phyloP scores from a whole-genome alignment of 2,888 invertebrate genomes.

The Orthosia gracilis region DNA sequence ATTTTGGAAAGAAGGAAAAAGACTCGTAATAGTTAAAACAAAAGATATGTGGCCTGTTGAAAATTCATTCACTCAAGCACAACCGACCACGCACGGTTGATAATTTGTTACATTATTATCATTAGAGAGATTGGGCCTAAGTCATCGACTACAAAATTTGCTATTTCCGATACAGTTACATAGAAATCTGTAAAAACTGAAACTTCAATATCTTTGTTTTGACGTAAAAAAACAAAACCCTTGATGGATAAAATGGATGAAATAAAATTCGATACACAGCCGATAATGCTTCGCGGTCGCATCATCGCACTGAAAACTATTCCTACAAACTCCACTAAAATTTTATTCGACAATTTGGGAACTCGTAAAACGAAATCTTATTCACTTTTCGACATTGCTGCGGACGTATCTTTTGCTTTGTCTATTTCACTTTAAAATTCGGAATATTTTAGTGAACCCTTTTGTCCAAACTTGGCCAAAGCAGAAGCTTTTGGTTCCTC shows the following conservation, averaged over 20 bases:
- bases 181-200: neutral
- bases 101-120: too few relatives aligned
- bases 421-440: constrained; percentile 5
- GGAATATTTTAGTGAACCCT: neutral
- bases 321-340: constrained; percentile 40
- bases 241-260: too few relatives aligned
- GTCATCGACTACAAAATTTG: too few relatives aligned
- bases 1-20: neutral
- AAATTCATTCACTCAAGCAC: neutral
- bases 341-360: constrained; percentile 46
- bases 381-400: constrained; percentile 31
- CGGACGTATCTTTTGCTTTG: constrained; percentile 26
- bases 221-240: neutral
- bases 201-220: too few relatives aligned
- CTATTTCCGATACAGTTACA: neutral
- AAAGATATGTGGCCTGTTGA: neutral
- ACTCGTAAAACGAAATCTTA: constrained; percentile 49
- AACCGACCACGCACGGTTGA: neutral
- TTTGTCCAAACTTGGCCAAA: neutral
- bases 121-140: neutral
- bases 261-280: constrained; percentile 28
- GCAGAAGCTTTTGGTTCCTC: too few relatives aligned
- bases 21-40: neutral
- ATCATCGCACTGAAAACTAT: constrained; percentile 40
- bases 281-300: constrained; percentile 24